These are phyloP conservation scores for Venusia cambrica DNA, from an alignment of 2,888 invertebrate species.

Conservation along the genomic window DNA sequence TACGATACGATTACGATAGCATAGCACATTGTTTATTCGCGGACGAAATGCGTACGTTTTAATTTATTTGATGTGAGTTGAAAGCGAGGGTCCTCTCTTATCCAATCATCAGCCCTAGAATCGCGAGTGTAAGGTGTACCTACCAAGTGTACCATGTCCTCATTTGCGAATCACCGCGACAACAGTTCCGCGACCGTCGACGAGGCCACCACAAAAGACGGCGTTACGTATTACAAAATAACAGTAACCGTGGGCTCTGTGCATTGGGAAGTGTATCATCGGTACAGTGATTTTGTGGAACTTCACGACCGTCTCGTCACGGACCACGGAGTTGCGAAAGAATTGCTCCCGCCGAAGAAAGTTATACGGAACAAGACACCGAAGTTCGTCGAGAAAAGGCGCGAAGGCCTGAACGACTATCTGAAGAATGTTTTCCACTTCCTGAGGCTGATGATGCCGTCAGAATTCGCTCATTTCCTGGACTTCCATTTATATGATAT, in stretches of 20 bases:
- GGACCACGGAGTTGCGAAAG: conserved; percentile 91
- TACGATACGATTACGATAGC: too few species aligned
- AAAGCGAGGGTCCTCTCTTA: too few species aligned
- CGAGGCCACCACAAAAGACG: conserved; percentile 82
- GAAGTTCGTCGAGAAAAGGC: conserved; percentile 91
- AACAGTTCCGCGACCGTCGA: conserved; percentile 85
- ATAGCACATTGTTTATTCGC: too few species aligned
- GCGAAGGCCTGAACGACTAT: conserved; percentile 90
- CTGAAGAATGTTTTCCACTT: conserved; percentile 88
- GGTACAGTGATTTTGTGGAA: conserved; percentile 95
- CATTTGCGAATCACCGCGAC: conserved; percentile 85
- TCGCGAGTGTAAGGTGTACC: conserved; percentile 4
- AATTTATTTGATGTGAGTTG: too few species aligned
- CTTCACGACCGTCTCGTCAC: conserved; percentile 91
- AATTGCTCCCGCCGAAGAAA: conserved; percentile 95
- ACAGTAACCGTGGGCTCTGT: conserved; percentile 85
- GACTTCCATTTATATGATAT: conserved; percentile 95
- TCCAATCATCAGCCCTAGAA: conserved; percentile 4
- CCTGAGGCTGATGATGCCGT: conserved; percentile 89
- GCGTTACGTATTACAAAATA: conserved; percentile 87
- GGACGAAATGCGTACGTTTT: too few species aligned
- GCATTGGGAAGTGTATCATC: conserved; percentile 91
- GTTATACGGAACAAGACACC: conserved; percentile 94
- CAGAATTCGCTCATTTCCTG: conserved; percentile 90
- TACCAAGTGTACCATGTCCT: conserved; percentile 90